Conservation (phyloP, 2,113 vertebrate genomes). For the Triplophysa siluroides region DNA sequence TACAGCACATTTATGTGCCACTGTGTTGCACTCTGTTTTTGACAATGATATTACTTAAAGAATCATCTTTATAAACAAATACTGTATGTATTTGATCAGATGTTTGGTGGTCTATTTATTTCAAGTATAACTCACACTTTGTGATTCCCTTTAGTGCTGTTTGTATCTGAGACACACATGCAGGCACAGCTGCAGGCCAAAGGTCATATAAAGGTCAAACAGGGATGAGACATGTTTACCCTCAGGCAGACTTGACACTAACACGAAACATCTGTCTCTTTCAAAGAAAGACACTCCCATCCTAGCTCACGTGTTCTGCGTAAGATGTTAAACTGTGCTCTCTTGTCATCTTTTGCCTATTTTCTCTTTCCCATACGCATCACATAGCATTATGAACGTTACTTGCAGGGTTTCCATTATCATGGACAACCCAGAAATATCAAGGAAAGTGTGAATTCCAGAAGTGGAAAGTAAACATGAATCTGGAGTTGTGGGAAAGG, state of each 20-base stretch:
- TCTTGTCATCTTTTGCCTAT: conserved; percentile 29
- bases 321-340: conserved; percentile 70
- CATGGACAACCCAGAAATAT: no score
- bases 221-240: conserved; percentile 32
- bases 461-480: no score
- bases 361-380: neutral
- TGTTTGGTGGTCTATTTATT: neutral
- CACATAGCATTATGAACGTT: neutral
- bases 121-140: conserved; percentile 11
- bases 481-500: no score
- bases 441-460: no score
- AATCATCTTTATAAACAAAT: neutral
- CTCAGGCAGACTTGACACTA: conserved; percentile 38
- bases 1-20: neutral
- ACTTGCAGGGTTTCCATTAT: neutral
- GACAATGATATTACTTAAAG: neutral
- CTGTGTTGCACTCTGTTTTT: neutral
- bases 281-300: neutral
- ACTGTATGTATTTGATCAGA: neutral
- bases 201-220: conserved; percentile 40
- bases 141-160: neutral
- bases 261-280: conserved; percentile 47
- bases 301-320: conserved; percentile 48
- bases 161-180: neutral
- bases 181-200: conserved; percentile 19